Evolutionary conservation across 2,113 vertebrate species (phyloP), one percentile per base, ranked within the genome.

Genomic region (Pteropus alecto): DNA sequence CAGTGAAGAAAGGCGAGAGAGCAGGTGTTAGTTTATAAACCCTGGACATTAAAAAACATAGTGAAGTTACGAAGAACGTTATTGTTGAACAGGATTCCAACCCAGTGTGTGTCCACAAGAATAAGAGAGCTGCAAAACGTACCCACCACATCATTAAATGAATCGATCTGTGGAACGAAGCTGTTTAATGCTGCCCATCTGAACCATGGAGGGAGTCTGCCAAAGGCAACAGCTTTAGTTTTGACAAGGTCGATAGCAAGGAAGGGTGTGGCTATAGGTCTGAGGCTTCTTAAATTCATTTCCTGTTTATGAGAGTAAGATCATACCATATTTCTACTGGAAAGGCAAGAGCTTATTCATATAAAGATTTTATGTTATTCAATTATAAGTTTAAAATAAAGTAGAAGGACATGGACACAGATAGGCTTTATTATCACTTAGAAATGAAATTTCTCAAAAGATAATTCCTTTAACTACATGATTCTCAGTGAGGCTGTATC

Each of bases 231-330:
- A 95, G 70, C 58, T 79, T 84, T 21, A 60, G 19, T 65, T 91
- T 87, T 21, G 43, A 96, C 48, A 56, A 83, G 61, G 41, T 87
- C 79, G n/a, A 70, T 2, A 63, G 58, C 70, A 65, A 84, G 58
- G 61, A 85, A 85, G 74, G 10, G 67, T 86, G 28, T 46, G 14
- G 61, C 61, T 85, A 43, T 14, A 51, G 48, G 7, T 78, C 81
- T 82, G 61, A 94, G 56, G 48, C 56, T 89, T 78, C 89, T 87
- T 78, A 87, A 46, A 79, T 78, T 93, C 56, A 79, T 81, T 96
- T 87, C 70, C 79, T 95, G 84, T 30, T 93, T 81, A 35, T 51
- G 13, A 81, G 38, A n/a, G 9, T 43, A 61, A 82, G 71, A 73
- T 82, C 56, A 65, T 35, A 96, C 13, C 46, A 90, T 33, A 76